These are phyloP conservation scores for Ceratitis capitata DNA, from an alignment of 1,140 invertebrate species.

Conservation along the genomic window DNA sequence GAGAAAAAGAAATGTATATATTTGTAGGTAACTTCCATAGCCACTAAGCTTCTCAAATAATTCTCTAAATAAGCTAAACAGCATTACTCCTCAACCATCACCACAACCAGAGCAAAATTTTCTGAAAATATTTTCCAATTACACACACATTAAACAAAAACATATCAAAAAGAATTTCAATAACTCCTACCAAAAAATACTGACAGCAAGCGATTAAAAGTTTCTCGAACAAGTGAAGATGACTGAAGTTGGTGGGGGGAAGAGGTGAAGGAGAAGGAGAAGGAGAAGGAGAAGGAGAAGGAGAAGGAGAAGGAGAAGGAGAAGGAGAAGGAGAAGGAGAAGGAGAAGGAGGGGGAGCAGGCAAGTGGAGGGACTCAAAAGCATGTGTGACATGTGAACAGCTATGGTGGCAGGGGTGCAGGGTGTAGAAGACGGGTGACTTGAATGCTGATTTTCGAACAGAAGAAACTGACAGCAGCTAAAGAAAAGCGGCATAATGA, in stretches of 20 bases:
- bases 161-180: constrained; percentile 40
- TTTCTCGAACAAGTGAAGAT: too few species aligned
- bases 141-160: constrained; percentile 55
- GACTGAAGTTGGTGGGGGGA: too few species aligned
- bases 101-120: not conserved
- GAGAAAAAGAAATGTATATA: too few species aligned
- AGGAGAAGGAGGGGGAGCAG: not conserved
- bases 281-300: not conserved
- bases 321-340: constrained; percentile 10
- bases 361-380: not conserved
- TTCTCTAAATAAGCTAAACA: not conserved
- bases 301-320: not conserved
- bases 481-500: constrained; percentile 32
- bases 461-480: not conserved
- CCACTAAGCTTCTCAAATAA: not conserved
- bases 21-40: too few species aligned
- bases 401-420: not conserved
- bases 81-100: not conserved
- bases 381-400: not conserved
- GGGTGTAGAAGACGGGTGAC: not conserved
- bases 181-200: constrained; percentile 20
- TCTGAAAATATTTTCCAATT: constrained; percentile 53
- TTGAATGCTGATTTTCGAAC: constrained; percentile 6
- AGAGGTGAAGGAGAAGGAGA: too few species aligned
- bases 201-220: constrained; percentile 38